Percentiles rank a stretch among this genome's conserved stretches.
Conservation (phyloP, 2,113 vertebrate genomes). For the Sebastes schlegelii region DNA sequence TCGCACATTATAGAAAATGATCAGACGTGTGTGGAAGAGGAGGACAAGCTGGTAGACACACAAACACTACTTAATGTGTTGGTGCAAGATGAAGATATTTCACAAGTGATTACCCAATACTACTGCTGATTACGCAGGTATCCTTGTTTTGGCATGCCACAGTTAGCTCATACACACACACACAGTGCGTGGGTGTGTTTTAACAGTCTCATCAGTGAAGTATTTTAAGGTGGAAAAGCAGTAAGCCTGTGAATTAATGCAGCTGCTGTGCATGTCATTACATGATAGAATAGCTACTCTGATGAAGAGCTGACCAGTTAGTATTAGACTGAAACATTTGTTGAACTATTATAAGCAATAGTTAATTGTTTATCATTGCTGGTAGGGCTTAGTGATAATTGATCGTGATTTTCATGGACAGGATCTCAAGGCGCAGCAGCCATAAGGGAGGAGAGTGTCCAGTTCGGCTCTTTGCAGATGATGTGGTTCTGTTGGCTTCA, state of each 20-base stretch:
- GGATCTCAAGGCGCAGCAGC: no score
- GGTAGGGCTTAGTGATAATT: background rate
- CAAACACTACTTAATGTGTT: background rate
- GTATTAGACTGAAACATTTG: no score
- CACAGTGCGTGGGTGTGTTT: conserved; percentile 24
- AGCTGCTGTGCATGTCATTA: conserved; percentile 5
- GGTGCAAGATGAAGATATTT: conserved; percentile 43
- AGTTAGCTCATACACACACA: background rate
- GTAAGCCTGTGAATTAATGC: background rate
- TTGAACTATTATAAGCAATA: no score
- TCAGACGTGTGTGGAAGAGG: background rate
- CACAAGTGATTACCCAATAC: conserved; percentile 56
- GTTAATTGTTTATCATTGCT: background rate
- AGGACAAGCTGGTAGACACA: background rate
- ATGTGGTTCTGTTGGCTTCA: no score
- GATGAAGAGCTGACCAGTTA: background rate
- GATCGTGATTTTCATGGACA: no score
- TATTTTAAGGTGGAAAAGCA: conserved; percentile 23
- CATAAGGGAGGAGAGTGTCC: no score
- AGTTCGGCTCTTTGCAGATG: no score
- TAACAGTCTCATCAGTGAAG: conserved; percentile 27
- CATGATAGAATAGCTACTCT: background rate
- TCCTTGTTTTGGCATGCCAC: conserved; percentile 41
- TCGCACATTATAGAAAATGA: background rate
- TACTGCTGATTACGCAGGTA: conserved; percentile 33